A percentile compares a stretch with the other conserved stretches of the same genome.
phyloP scores from a whole-genome alignment of 2,888 invertebrate species.

The Tribolium freemani region DNA sequence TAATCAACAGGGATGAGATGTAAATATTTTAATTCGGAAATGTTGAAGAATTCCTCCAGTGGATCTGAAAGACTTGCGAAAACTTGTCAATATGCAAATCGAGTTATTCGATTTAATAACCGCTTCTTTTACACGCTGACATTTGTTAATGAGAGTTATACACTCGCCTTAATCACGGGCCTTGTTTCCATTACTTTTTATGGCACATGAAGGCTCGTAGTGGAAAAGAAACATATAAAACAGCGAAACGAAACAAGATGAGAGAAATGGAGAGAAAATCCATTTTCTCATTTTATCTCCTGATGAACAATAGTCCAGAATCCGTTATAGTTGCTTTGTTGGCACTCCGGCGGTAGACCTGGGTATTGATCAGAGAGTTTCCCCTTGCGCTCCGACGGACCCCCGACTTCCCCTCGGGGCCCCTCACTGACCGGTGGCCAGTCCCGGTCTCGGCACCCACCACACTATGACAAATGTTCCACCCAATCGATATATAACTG shows the following conservation, averaged over 20 bases:
- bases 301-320: slow-evolving; percentile 70
- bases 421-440: slow-evolving; percentile 67
- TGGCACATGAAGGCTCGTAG: slow-evolving; percentile 55
- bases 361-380: slow-evolving; percentile 68
- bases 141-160: slow-evolving; percentile 58
- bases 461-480: slow-evolving; percentile 69
- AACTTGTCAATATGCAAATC: slow-evolving; percentile 47
- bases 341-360: slow-evolving; percentile 70
- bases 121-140: slow-evolving; percentile 33
- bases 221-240: slow-evolving; percentile 56
- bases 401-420: slow-evolving; percentile 62
- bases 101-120: slow-evolving; percentile 33
- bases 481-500: slow-evolving; percentile 68
- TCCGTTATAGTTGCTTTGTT: slow-evolving; percentile 70
- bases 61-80: slow-evolving; percentile 40
- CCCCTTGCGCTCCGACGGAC: slow-evolving; percentile 53
- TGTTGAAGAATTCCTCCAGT: slow-evolving; percentile 39
- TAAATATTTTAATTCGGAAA: slow-evolving; percentile 65
- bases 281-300: slow-evolving; percentile 69
- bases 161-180: slow-evolving; percentile 57
- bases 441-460: slow-evolving; percentile 62
- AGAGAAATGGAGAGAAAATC: slow-evolving; percentile 59
- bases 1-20: slow-evolving; percentile 66
- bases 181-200: slow-evolving; percentile 60
- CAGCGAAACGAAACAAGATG: slow-evolving; percentile 53